Evolutionary conservation across 2,113 vertebrate genomes (phyloP), one percentile per base, ranked within the genome.

Genomic region (Malurus alboscapulatus): DNA sequence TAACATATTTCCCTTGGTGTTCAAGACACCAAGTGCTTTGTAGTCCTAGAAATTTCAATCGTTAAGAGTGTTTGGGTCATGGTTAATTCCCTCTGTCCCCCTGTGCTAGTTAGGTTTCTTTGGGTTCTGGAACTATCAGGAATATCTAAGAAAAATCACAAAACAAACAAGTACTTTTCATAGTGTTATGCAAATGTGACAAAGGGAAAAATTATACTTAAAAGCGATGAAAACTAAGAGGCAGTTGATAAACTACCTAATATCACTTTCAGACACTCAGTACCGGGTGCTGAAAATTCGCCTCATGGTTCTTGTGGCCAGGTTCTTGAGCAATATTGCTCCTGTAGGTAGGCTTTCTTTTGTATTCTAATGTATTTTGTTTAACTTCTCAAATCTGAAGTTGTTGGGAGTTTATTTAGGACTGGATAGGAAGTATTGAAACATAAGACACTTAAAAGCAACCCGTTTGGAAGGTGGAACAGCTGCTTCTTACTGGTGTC

Each of bases 221-320:
- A 21, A 67, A 69, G 20, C 36, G 34, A 18, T 42, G 58, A 66
- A 88, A 88, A 66, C 10, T 22, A 30, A 61, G 62, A 61, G 50
- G 21, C 34, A 30, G 7, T 29, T 61, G 58, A n/a, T 63, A 40
- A 0, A 4, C 30, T 58, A 2, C 0, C 0, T 48, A 22, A 38
- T 50, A 27, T 0, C 0, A 1, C 12, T 90, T 74, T 66, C 32
- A 66, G 29, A 30, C 10, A 6, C 26, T 65, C 24, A 1, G 2
- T 30, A 3, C 42, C 27, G 25, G 58, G 7, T 26, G 14, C 1
- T 63, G 65, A 88, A 44, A 55, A 74, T 90, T 74, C 32, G 21
- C 45, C 51, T 50, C 0, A 0, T 62, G 48, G 30, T 63, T 80
- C 40, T 88, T 51, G 32, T 48, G 50, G 71, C 12, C 21, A 27